Conservation (phyloP, 2,797 vertebrate genomes). For the Triplophysa bombifrons region DNA sequence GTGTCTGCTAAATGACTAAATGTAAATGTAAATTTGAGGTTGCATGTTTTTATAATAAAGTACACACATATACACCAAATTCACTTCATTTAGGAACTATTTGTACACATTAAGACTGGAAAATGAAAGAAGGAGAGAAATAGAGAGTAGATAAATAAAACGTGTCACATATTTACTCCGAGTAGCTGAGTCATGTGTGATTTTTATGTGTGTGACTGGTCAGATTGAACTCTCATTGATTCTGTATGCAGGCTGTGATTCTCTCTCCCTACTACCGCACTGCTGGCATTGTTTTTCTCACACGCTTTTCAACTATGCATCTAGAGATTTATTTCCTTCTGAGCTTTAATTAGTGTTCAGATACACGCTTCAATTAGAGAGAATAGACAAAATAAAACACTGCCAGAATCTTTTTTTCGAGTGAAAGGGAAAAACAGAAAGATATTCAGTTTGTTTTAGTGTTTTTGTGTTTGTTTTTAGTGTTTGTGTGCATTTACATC, state of each 20-base stretch:
- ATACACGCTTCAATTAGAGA: conserved; percentile 44
- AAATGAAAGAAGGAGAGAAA: neutral
- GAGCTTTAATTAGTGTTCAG: conserved; percentile 40
- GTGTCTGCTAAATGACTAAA: too few species aligned
- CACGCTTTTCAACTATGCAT: conserved; percentile 28
- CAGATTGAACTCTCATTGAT: conserved; percentile 18
- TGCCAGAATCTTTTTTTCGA: conserved; percentile 34
- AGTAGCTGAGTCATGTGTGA: conserved; percentile 2
- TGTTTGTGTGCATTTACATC: conserved; percentile 11
- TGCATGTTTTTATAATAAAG: neutral
- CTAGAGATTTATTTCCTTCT: conserved; percentile 28
- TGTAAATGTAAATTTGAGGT: conserved; percentile 11
- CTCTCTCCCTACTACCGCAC: conserved; percentile 9
- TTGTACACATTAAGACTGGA: conserved; percentile 17
- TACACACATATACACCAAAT: conserved; percentile 7
- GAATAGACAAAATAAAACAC: conserved; percentile 33
- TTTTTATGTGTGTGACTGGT: neutral
- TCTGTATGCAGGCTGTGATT: conserved; percentile 3
- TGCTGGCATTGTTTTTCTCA: conserved; percentile 39
- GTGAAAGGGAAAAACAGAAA: neutral
- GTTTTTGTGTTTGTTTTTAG: neutral
- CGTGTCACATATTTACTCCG: neutral
- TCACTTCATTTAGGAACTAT: conserved; percentile 1
- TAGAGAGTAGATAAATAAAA: neutral
- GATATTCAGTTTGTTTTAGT: conserved; percentile 3